Percentiles rank a stretch among this genome's conserved stretches.
These are phyloP conservation scores for Columba guinea DNA, from an alignment of 2,797 vertebrate species.

Conservation along the genomic window DNA sequence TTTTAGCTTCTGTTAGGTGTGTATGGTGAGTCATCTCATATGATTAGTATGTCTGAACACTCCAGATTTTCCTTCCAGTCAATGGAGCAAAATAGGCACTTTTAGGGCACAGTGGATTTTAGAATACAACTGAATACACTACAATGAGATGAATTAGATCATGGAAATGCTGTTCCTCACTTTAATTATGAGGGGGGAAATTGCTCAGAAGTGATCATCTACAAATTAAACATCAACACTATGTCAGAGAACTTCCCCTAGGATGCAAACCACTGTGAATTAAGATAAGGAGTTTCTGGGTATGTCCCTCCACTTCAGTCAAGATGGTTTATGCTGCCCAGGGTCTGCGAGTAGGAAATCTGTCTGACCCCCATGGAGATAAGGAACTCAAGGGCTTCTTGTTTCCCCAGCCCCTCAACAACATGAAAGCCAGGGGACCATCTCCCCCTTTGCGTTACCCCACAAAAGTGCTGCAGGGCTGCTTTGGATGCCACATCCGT, in stretches of 20 bases:
- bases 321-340: background rate
- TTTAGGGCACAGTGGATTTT: background rate
- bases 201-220: background rate
- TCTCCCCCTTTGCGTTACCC: background rate
- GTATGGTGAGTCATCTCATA: background rate
- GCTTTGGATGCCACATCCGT: background rate
- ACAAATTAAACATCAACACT: background rate
- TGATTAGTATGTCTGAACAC: background rate
- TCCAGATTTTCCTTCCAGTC: background rate
- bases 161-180: background rate
- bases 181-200: background rate
- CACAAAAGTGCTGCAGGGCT: background rate
- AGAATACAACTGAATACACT: background rate
- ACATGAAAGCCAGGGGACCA: background rate
- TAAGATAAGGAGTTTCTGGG: background rate
- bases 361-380: background rate
- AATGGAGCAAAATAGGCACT: background rate
- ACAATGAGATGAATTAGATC: background rate
- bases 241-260: background rate
- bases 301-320: rapidly evolving
- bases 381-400: background rate
- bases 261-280: background rate
- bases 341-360: background rate
- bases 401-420: background rate
- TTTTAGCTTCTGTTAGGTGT: background rate